phyloP scores from a whole-genome alignment of 2,888 invertebrate genomes.

The Rhogogaster chlorosoma region DNA sequence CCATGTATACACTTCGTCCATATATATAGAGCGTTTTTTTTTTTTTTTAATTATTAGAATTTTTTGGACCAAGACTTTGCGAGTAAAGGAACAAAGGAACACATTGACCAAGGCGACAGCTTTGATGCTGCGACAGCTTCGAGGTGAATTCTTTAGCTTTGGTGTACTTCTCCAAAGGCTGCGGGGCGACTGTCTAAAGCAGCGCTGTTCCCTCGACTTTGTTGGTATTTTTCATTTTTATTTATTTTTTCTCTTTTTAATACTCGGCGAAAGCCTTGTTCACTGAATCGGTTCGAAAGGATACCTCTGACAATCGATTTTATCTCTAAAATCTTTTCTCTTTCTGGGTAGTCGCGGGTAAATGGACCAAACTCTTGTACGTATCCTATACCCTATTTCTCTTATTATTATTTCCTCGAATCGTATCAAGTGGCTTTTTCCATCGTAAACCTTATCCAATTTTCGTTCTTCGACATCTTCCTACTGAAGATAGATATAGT shows the following conservation, averaged over 20 bases:
- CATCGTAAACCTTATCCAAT: not conserved
- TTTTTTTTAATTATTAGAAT: slow-evolving; percentile 13
- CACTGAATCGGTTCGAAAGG: slow-evolving; percentile 26
- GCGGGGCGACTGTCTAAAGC: slow-evolving; percentile 28
- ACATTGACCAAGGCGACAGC: slow-evolving; percentile 14
- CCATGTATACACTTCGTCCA: not conserved
- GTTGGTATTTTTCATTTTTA: not conserved
- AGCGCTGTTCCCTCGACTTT: not conserved
- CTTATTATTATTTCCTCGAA: slow-evolving; percentile 18
- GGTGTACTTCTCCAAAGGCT: slow-evolving; percentile 22
- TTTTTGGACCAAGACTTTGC: not conserved
- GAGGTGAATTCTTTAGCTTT: slow-evolving; percentile 27
- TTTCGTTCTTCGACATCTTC: not conserved
- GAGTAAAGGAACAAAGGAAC: not conserved
- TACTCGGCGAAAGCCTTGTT: slow-evolving; percentile 14
- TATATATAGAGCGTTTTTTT: not conserved
- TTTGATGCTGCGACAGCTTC: slow-evolving; percentile 27
- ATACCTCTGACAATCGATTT: slow-evolving; percentile 30
- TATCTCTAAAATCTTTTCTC: slow-evolving; percentile 33
- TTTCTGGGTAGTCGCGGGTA: not conserved
- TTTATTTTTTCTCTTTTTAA: not conserved
- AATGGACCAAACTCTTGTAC: slow-evolving; percentile 1
- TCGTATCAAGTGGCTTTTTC: not conserved
- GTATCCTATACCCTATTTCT: not conserved
- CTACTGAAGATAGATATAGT: not conserved